These are phyloP conservation scores for Xanthorhoe designata DNA, from an alignment of 2,888 invertebrate species.

Conservation along the genomic window DNA sequence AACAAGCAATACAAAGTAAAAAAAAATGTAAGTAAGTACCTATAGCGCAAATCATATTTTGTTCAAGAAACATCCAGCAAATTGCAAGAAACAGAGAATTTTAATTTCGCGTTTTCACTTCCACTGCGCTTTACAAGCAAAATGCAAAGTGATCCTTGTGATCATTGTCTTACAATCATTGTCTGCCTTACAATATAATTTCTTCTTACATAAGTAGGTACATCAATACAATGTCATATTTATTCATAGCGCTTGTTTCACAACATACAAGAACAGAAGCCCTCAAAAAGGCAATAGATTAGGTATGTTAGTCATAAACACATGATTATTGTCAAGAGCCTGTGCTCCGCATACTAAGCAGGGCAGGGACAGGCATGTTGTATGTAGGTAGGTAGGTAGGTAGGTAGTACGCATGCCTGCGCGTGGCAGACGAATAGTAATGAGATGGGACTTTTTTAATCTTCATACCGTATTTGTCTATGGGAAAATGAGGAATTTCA, in stretches of 20 bases:
- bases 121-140: too few species aligned
- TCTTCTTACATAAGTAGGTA: too few species aligned
- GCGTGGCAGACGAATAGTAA: conserved; percentile 23
- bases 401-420: conserved; percentile 30
- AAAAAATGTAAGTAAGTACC: too few species aligned
- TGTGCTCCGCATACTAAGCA: conserved; percentile 29
- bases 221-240: too few species aligned
- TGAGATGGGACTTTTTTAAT: conserved; percentile 31
- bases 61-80: too few species aligned
- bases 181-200: too few species aligned
- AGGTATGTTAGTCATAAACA: conserved; percentile 39
- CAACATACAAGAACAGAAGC: conserved; percentile 5
- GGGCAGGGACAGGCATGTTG: conserved; percentile 11
- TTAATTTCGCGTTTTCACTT: too few species aligned
- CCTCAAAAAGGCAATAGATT: conserved; percentile 28
- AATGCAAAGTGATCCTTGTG: too few species aligned
- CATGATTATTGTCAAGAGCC: conserved; percentile 34
- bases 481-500: conserved; percentile 18
- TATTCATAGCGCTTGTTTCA: conserved; percentile 7
- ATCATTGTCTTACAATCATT: too few species aligned
- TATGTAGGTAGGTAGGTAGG: background rate
- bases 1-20: too few species aligned
- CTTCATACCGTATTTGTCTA: conserved; percentile 22
- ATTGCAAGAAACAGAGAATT: too few species aligned
- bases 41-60: too few species aligned